Conservation (phyloP, 1,140 invertebrate species). For the Diploscapter pachys region DNA sequence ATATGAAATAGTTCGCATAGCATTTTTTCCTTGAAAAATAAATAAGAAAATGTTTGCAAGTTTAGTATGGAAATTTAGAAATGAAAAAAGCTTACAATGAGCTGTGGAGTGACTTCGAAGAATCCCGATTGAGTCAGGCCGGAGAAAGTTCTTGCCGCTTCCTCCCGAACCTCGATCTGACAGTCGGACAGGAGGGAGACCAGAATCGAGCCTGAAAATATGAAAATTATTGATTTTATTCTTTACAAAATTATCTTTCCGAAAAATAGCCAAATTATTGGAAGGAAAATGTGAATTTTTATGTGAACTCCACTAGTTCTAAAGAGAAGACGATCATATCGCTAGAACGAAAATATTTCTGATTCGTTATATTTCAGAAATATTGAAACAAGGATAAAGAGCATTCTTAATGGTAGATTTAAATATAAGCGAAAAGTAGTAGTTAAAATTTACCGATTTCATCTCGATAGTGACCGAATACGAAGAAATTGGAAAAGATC, state of each 20-base stretch:
- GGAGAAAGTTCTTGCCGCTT: conserved; percentile 76
- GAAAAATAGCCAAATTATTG: too few species aligned
- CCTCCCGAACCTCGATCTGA: conserved; percentile 67
- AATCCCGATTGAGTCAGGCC: conserved; percentile 82
- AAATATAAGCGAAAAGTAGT: too few species aligned
- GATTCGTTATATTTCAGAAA: too few species aligned
- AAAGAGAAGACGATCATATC: too few species aligned
- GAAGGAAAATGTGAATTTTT: too few species aligned
- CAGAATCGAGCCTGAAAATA: conserved; percentile 44
- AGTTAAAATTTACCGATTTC: conserved; percentile 57
- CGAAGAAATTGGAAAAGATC: conserved; percentile 79
- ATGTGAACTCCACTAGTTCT: too few species aligned
- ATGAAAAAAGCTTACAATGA: conserved; percentile 35
- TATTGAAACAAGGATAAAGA: too few species aligned
- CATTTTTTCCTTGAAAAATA: neutral
- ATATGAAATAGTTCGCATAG: neutral
- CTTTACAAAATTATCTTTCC: too few species aligned
- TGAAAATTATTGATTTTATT: too few species aligned
- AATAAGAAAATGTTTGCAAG: neutral
- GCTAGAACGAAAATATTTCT: too few species aligned
- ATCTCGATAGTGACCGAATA: conserved; percentile 65
- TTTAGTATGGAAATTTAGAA: neutral
- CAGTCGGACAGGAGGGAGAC: conserved; percentile 43
- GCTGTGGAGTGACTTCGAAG: conserved; percentile 62
- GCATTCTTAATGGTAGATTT: too few species aligned